Evolutionary conservation across 2,888 invertebrate genomes (phyloP).

Genomic region (Lepidonotus clava): DNA sequence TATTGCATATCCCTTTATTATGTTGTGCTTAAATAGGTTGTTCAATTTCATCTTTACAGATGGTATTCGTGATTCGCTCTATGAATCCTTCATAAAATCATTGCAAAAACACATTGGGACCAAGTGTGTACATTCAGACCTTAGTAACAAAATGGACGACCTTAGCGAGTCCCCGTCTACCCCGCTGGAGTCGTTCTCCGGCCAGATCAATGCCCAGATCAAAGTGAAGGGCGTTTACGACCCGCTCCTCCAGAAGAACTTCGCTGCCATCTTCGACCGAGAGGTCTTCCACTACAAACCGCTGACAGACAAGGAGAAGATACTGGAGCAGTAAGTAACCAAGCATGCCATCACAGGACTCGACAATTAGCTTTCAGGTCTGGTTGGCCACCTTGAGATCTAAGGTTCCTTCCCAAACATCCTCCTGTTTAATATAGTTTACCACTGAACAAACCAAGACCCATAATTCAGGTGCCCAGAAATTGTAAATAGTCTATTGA

Average conservation of each 20-base stretch:
- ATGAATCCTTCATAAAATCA: constrained; percentile 70
- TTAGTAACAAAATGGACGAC: too few species aligned
- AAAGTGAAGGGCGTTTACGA: constrained; percentile 69
- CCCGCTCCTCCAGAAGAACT: constrained; percentile 71
- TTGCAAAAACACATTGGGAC: constrained; percentile 66
- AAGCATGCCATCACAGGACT: too few species aligned
- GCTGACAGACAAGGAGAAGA: constrained; percentile 22
- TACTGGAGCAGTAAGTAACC: constrained; percentile 17
- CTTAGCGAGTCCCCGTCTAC: too few species aligned
- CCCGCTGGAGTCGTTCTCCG: not conserved
- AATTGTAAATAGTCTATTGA: too few species aligned
- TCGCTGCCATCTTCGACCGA: constrained; percentile 59
- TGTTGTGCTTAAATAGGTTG: not conserved
- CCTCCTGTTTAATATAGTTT: too few species aligned
- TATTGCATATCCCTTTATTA: too few species aligned
- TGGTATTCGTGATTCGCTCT: constrained; percentile 63
- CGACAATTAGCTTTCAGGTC: too few species aligned
- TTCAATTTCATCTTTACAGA: not conserved
- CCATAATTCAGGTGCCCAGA: too few species aligned
- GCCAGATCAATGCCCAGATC: constrained; percentile 66
- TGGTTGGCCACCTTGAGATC: too few species aligned
- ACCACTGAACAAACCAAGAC: too few species aligned
- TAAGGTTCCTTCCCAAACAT: too few species aligned
- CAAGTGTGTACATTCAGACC: not conserved
- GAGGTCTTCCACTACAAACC: not conserved